Percentiles rank a stretch among this genome's conserved stretches.
Evolutionary conservation across 2,113 vertebrate genomes (phyloP).

Genomic region (Poicephalus meyeri): DNA sequence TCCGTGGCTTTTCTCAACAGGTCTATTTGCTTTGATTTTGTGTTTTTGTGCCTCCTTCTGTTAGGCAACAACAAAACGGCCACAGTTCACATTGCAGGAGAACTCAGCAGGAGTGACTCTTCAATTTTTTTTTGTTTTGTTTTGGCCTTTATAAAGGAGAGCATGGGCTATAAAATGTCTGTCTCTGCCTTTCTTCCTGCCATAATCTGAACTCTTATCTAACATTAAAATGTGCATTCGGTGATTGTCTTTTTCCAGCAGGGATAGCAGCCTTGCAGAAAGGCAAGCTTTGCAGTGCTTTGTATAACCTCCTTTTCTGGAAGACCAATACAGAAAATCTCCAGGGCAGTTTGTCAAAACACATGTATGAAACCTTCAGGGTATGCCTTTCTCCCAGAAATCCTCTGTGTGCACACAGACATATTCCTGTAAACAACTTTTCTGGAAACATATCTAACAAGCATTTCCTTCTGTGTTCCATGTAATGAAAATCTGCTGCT

Average conservation of each 20-base stretch:
- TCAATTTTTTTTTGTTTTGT: neutral
- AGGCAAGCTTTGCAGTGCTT: neutral
- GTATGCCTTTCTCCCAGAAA: neutral
- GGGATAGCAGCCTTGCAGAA: neutral
- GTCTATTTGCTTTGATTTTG: neutral
- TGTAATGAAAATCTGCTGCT: neutral
- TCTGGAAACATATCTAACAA: neutral
- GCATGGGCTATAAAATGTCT: neutral
- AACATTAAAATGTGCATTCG: neutral
- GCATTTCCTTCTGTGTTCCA: neutral
- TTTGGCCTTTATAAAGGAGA: neutral
- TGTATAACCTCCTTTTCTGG: neutral
- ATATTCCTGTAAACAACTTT: neutral
- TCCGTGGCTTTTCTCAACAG: neutral
- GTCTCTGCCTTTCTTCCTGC: neutral
- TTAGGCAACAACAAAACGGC: accelerated
- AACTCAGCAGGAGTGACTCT: neutral
- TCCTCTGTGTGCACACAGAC: neutral
- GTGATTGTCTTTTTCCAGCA: neutral
- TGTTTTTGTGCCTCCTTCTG: accelerated
- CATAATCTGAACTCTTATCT: neutral
- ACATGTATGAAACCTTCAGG: neutral
- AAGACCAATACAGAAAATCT: slow-evolving; percentile 11
- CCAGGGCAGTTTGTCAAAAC: neutral
- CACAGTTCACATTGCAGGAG: neutral